Evolutionary conservation across 2,797 vertebrate genomes (phyloP).

Genomic region (Brachyrhaphis roseni): DNA sequence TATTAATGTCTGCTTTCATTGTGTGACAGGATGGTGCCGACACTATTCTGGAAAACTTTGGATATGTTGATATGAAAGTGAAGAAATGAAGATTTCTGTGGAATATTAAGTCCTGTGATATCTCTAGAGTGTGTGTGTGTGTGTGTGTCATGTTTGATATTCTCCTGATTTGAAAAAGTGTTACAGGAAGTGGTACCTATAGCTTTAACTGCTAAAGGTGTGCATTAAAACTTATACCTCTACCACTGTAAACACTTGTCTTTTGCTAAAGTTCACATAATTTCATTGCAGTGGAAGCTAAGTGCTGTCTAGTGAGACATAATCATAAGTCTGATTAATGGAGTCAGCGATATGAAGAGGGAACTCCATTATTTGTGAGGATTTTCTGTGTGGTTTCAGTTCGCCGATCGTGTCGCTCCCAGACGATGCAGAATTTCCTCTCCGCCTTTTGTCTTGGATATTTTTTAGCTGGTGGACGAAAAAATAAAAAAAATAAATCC

Average conservation of each 20-base stretch:
- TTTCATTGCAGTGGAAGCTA: background rate
- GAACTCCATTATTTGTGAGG: background rate
- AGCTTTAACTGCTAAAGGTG: background rate
- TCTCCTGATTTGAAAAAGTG: too few species aligned
- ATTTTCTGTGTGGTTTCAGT: constrained; percentile 29
- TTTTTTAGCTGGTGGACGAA: constrained; percentile 58
- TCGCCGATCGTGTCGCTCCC: constrained; percentile 41
- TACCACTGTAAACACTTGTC: background rate
- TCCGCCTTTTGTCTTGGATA: constrained; percentile 18
- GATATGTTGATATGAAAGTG: background rate
- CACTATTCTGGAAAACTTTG: background rate
- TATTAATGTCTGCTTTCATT: background rate
- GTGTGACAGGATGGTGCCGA: background rate
- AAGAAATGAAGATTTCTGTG: background rate
- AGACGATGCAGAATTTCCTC: constrained; percentile 12
- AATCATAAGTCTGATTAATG: background rate
- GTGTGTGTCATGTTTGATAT: background rate
- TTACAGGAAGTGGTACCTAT: background rate
- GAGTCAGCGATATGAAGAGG: background rate
- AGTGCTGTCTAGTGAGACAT: background rate
- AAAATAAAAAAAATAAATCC: constrained; percentile 66
- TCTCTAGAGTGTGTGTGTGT: background rate
- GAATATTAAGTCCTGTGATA: background rate
- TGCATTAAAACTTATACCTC: background rate
- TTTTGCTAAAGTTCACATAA: background rate